Evolutionary conservation across 2,888 invertebrate species (phyloP).

Genomic region (Synergus umbraculus): DNA sequence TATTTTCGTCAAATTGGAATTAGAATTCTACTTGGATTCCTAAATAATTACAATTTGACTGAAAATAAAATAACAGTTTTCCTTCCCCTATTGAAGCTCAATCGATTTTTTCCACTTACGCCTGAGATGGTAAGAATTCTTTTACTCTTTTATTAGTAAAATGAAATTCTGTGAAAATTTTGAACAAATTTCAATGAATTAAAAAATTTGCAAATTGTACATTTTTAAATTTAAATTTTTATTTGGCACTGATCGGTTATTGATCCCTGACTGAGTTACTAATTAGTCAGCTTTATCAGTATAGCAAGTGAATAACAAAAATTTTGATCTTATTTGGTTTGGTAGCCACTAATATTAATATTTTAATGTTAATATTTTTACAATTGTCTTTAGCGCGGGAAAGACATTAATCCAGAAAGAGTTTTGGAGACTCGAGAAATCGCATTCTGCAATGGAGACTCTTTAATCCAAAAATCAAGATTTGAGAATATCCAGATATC

Average conservation of each 20-base stretch:
- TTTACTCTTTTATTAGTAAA: neutral
- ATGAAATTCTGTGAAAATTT: neutral
- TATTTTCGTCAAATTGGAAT: neutral
- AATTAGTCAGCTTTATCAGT: conserved; percentile 34
- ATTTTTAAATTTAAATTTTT: neutral
- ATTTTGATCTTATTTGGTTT: neutral
- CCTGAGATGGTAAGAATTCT: conserved; percentile 1
- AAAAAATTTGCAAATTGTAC: neutral
- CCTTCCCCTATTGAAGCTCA: neutral
- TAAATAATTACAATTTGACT: neutral
- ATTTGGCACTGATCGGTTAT: neutral
- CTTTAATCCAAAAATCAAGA: conserved; percentile 49
- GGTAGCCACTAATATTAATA: neutral
- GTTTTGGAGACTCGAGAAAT: neutral
- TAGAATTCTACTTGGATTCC: neutral
- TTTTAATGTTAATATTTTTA: conserved; percentile 17
- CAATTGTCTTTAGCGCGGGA: conserved; percentile 32
- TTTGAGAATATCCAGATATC: conserved; percentile 54
- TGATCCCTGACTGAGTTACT: neutral
- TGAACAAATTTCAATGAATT: neutral
- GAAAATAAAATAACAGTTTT: neutral
- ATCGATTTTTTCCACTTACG: neutral
- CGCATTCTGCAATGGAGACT: neutral
- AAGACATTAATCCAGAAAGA: neutral
- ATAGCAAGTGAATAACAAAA: conserved; percentile 8